Evolutionary conservation across 30 jellyfish, hydroid and myxozoan genomes (phyloP), one percentile per base, ranked within the genome.

Genomic region (Mastigias papua): DNA sequence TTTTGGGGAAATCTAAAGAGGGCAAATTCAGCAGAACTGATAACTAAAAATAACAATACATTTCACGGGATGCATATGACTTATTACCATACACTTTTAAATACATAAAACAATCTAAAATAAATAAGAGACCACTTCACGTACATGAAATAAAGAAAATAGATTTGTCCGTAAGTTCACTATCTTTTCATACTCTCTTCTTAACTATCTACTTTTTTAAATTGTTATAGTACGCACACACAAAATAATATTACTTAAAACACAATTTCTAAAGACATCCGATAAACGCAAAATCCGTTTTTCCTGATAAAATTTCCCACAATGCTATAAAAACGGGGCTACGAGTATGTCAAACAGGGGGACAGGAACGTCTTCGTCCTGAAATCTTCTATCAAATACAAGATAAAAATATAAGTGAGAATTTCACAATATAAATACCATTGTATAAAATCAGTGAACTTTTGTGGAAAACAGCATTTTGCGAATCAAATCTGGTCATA

Each of bases 31-130:
- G 25, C 27, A 16, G 27, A 54, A 21, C 3, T 19, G 67, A 16
- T 19, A 21, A 54, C 25, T 19, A 16, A 6, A 54, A 54, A 21
- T 11, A 6, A 54, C 17, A 16, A 21, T 3, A 21, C 23, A 54
- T 54, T 54, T 54, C 67, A 54, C 25, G 25, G 67, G 74, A 63
- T 68, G 78, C 49, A 22, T 37, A 85, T 61, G 65, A 48, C 81
- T 72, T 51, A 73, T 61, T 66, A 72, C 76, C 88, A 85, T 58
- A 85, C 88, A 85, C 64, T 85, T n/a, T n/a, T 85, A 85, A 85
- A 85, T 85, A 85, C 94, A 85, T 64, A 73, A 28, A 85, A 74
- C 82, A 78, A 76, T 85, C 73, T 71, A 85, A 85, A 85, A 85
- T 85, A 72, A 85, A 85, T 85, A 83, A 73, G 80, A 86, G 84